Base-by-base conservation (phyloP, 2,888 invertebrate genomes). In the Drosophila nr. fundita region DNA sequence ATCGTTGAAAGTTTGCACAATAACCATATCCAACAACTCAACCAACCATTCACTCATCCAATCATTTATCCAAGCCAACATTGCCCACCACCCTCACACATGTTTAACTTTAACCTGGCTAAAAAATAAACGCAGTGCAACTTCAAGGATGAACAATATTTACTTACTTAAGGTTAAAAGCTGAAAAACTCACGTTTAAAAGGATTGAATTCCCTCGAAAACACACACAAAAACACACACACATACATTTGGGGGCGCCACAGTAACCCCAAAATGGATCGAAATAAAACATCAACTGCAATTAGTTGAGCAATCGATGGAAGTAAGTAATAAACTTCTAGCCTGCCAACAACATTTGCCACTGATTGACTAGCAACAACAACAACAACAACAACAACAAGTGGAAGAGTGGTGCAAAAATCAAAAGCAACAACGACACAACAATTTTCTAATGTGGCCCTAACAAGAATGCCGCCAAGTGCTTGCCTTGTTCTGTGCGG, bases 251-350 rank as follows among this genome's bases (percentile, higher is more conserved):
- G 2, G 11, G 13, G 57, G 7, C 34, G 42, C 30, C 52, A 34
- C n/a, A 32, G 32, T 32, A 67, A 50, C 38, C 53, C 55, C 52
- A 63, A 70, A 76, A 40, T 60, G 64, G 58, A 63, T 53, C 48
- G 71, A 69, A 79, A 69, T 71, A 81, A 80, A 75, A 82, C 83
- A 75, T 82, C 87, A 73, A 71, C 59, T 89, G 77, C 83, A 85
- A 89, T 89, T 89, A 87, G 83, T 72, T 76, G 62, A 71, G 78
- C 79, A 78, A 75, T 78, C 72, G 79, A 72, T 78, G 55, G 68
- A 61, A 62, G 65, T 69, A 69, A 78, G 78, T 81, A 85, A 85
- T 84, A 84, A 81, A 84, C 70, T 81, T 79, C 78, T 67, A 49
- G 50, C 64, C 75, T 76, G 80, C 69, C 80, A 80, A 53, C 82